Evolutionary conservation across 2,888 invertebrate species (phyloP).

Genomic region (Xestia rhomboidea): DNA sequence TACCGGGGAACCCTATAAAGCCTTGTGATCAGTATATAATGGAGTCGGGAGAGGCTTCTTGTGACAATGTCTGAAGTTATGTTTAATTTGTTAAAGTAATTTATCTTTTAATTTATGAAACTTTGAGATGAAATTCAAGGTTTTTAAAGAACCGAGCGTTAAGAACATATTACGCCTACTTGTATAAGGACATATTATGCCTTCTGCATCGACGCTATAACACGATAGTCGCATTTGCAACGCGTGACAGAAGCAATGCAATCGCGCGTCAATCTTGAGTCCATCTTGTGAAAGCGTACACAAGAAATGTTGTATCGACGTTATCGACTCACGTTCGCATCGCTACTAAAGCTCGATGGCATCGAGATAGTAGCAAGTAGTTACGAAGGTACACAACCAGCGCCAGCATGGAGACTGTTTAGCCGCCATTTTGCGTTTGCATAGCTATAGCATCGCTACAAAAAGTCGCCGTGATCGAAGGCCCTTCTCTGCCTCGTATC

Average conservation of each 20-base stretch:
- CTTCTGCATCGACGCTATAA: not conserved
- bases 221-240: not conserved
- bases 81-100: conserved; percentile 25
- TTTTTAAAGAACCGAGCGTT: not conserved
- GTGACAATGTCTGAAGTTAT: conserved; percentile 20
- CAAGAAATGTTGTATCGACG: not conserved
- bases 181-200: not conserved
- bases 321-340: not conserved
- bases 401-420: not conserved
- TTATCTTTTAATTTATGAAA: conserved; percentile 1
- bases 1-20: conserved; percentile 69
- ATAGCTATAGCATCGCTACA: not conserved
- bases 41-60: conserved; percentile 44
- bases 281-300: not conserved
- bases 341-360: not conserved
- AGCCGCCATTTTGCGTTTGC: not conserved
- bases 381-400: not conserved
- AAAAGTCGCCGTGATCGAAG: not conserved
- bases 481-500: not conserved
- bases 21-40: conserved; percentile 69
- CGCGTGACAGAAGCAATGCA: not conserved
- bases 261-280: not conserved
- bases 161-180: not conserved
- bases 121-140: not conserved
- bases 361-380: not conserved